Percentiles rank a stretch among this genome's conserved stretches.
These are phyloP conservation scores for Luperina nickerlii DNA, from an alignment of 2,888 invertebrate species.

Conservation along the genomic window DNA sequence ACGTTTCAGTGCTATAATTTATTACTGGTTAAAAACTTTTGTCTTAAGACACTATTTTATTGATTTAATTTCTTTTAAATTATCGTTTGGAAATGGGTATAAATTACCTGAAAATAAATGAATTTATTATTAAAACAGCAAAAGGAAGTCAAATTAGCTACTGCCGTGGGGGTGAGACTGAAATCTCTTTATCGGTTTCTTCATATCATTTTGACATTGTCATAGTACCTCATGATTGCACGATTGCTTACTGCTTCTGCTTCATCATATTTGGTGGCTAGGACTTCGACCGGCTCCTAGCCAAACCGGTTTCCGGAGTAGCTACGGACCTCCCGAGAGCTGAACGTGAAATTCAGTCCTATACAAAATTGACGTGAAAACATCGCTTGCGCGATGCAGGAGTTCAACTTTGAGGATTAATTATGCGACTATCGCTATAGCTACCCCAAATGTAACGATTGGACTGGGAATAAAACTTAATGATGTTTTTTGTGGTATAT, in stretches of 20 bases:
- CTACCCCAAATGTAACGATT: not conserved
- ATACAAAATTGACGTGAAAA: conserved; percentile 26
- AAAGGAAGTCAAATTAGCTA: conserved; percentile 51
- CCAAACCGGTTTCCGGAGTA: conserved; percentile 57
- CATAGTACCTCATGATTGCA: conserved; percentile 46
- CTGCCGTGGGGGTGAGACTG: conserved; percentile 51
- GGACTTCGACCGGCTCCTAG: conserved; percentile 59
- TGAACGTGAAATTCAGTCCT: not conserved
- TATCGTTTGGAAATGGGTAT: not conserved
- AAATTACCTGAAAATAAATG: not conserved
- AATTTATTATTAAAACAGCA: not conserved
- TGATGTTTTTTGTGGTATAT: not conserved
- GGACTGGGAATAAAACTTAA: not conserved
- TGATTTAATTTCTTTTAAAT: not conserved
- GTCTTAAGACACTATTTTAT: too few relatives aligned
- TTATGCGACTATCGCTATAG: not conserved
- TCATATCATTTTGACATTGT: conserved; percentile 44
- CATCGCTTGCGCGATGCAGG: conserved; percentile 48
- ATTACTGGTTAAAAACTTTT: too few relatives aligned
- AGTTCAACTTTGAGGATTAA: conserved; percentile 15
- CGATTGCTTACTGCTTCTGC: conserved; percentile 49
- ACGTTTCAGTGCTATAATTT: too few relatives aligned
- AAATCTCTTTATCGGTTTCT: conserved; percentile 47
- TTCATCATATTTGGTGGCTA: conserved; percentile 46
- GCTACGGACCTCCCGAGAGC: conserved; percentile 48